Base-by-base conservation (phyloP, 2,888 invertebrate species). In the Adelphocoris suturalis region DNA sequence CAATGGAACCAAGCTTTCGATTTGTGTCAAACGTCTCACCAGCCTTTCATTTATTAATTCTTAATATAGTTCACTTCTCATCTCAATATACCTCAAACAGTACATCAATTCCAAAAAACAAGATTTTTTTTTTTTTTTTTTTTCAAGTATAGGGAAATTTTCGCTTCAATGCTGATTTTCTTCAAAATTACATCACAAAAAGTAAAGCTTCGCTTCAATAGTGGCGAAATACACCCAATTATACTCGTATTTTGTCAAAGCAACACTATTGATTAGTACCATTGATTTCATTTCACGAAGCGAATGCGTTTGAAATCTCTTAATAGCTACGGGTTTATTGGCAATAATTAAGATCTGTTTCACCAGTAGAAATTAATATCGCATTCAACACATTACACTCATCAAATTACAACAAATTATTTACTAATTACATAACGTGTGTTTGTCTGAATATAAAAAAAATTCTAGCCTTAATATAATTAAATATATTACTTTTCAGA, bases 41-140 rank as follows among this genome's bases (percentile, higher is more conserved):
- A 88, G 88, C 88, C 88, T 88, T 88, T 88, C 88, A 88, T 88
- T 88, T 88, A 88, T 88, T 78, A 80, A 68, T 88, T 88, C 78
- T 88, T 80, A 88, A 78, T 78, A 88, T 61, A 88, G 88, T 78
- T 88, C 13, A 88, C 78, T 88, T 80, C 86, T 88, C 61, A 78
- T 46, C 78, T 88, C 23, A 78, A 88, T 88, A 88, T 78, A 88
- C 80, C 80, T 88, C 88, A 88, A 88, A 88, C 86, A 86, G 47
- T 88, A 88, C 88, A 88, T 88, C 16, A 61, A 61, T 85, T 85
- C 19, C 85, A 57, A 52, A 82, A 52, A 48, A 23, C 23, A 57
- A 75, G 23, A 23, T 88, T 76, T 87, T 87, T 37, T 37, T 37
- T 37, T 37, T 37, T 37, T 37, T 37, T 37, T 4, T 4, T 7